Percentiles rank a stretch among this genome's conserved stretches.
phyloP scores from a whole-genome alignment of 2,113 vertebrate species.

The Grammomys surdaster region DNA sequence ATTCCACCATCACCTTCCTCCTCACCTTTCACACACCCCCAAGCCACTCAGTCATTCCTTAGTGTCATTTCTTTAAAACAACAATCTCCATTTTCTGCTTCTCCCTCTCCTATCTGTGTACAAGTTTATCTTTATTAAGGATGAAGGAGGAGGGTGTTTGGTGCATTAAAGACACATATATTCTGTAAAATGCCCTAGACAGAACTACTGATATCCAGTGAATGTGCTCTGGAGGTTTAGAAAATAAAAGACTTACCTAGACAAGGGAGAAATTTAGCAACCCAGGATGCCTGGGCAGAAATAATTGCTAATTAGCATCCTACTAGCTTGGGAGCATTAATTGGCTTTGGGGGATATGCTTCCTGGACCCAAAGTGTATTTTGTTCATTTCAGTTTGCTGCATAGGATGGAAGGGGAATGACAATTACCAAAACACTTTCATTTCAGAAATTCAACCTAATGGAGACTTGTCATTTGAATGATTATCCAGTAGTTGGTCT shows the following conservation, averaged over 20 bases:
- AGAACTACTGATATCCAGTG: slow-evolving; percentile 36
- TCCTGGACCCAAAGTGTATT: slow-evolving; percentile 71
- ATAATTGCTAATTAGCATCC: slow-evolving; percentile 81
- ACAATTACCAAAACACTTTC: slow-evolving; percentile 74
- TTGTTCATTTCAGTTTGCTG: slow-evolving; percentile 73
- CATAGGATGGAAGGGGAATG: slow-evolving; percentile 68
- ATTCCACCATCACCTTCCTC: neutral
- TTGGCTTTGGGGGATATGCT: slow-evolving; percentile 76
- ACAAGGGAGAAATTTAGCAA: slow-evolving; percentile 68
- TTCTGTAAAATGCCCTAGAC: slow-evolving; percentile 56
- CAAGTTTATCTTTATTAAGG: slow-evolving; percentile 45
- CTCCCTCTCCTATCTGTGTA: neutral
- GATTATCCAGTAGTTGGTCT: slow-evolving; percentile 69
- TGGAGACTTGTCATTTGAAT: slow-evolving; percentile 74
- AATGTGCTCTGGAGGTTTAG: slow-evolving; percentile 55
- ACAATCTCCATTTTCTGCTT: neutral
- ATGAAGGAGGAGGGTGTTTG: neutral
- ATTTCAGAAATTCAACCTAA: slow-evolving; percentile 76
- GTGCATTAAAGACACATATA: neutral
- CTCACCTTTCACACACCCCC: neutral
- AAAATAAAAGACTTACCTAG: slow-evolving; percentile 68
- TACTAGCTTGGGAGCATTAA: slow-evolving; percentile 74
- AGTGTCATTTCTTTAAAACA: neutral
- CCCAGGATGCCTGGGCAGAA: slow-evolving; percentile 72
- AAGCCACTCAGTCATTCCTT: neutral